Percentiles rank a stretch among this genome's conserved stretches.
Evolutionary conservation across 1,140 invertebrate genomes (phyloP).

Genomic region (Rhopalosiphum maidis): DNA sequence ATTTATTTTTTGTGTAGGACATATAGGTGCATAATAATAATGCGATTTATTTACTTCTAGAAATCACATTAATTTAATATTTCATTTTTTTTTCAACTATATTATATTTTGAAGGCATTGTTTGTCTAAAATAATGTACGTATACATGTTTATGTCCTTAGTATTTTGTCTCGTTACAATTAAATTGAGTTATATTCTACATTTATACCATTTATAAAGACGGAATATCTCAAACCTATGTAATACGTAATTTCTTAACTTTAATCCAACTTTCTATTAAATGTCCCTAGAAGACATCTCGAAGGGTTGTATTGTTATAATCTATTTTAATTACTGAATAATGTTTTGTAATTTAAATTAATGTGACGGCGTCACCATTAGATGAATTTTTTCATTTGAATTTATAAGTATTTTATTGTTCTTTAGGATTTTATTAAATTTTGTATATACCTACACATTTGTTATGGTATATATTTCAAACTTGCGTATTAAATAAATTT

Average conservation of each 20-base stretch:
- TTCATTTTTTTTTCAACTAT: neutral
- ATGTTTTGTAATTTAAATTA: neutral
- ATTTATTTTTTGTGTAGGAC: neutral
- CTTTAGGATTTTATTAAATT: neutral
- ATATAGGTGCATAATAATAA: neutral
- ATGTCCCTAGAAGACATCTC: neutral
- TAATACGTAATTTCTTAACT: conserved; percentile 2
- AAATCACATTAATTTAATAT: neutral
- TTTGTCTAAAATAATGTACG: neutral
- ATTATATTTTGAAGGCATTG: neutral
- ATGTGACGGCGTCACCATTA: neutral
- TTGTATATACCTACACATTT: neutral
- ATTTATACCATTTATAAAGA: neutral
- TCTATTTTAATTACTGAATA: neutral
- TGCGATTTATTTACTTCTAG: neutral
- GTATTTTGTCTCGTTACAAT: neutral
- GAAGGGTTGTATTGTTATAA: conserved; percentile 8
- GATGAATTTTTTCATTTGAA: neutral
- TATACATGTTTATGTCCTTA: neutral
- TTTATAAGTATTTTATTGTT: neutral
- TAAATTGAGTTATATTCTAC: neutral
- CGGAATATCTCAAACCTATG: neutral
- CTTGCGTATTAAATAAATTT: neutral
- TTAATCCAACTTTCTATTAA: neutral
- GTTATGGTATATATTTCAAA: neutral